A percentile compares a stretch with the other conserved stretches of the same genome.
Conservation (phyloP, 2,888 invertebrate genomes). For the Electrophaes corylata region DNA sequence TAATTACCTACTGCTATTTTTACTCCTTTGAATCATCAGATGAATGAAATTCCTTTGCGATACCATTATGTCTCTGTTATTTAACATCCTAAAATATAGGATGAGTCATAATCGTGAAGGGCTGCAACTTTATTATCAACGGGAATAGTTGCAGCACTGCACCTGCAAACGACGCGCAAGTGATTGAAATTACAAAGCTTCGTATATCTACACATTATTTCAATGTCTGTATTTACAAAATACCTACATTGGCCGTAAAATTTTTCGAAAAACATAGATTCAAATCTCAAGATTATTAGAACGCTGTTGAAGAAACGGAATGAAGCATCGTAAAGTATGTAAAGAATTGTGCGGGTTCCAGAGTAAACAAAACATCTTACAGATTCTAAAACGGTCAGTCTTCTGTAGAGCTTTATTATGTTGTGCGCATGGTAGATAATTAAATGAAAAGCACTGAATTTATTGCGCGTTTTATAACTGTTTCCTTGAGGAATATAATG, state of each 20-base stretch:
- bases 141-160: background rate
- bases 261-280: slow-evolving; percentile 12
- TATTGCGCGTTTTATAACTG: background rate
- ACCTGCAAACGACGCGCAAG: background rate
- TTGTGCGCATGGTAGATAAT: slow-evolving; percentile 6
- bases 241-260: slow-evolving; percentile 9
- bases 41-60: slow-evolving; percentile 13
- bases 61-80: background rate
- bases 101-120: background rate
- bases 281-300: slow-evolving; percentile 4
- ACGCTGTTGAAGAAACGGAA: slow-evolving; percentile 16
- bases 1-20: background rate
- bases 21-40: background rate
- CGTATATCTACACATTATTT: background rate
- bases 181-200: background rate
- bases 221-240: slow-evolving; percentile 12
- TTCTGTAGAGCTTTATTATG: slow-evolving; percentile 15
- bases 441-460: slow-evolving; percentile 8
- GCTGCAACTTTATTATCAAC: background rate
- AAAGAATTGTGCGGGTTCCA: slow-evolving; percentile 19
- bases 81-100: background rate
- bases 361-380: slow-evolving; percentile 14
- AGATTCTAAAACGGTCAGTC: slow-evolving; percentile 9
- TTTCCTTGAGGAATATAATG: background rate
- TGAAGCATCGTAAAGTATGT: slow-evolving; percentile 25